Evolutionary conservation across 2,888 invertebrate genomes (phyloP).

Genomic region (Sepiola atlantica): DNA sequence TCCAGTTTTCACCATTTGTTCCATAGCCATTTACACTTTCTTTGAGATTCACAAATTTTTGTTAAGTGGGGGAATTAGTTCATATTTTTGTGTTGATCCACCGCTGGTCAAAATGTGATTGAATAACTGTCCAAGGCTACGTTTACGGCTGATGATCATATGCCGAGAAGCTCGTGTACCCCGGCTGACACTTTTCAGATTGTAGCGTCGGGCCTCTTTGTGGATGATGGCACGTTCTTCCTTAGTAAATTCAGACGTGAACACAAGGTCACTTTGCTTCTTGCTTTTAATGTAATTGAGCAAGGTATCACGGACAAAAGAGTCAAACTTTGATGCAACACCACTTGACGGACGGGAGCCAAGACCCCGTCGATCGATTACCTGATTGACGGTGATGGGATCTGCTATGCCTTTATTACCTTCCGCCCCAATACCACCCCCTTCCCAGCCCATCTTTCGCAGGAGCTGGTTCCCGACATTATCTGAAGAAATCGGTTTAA

Average conservation of each 20-base stretch:
- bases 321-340: slow-evolving; percentile 61
- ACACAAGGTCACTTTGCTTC: slow-evolving; percentile 73
- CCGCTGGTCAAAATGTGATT: slow-evolving; percentile 76
- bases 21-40: slow-evolving; percentile 33
- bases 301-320: slow-evolving; percentile 67
- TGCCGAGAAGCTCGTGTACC: slow-evolving; percentile 76
- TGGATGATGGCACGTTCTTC: slow-evolving; percentile 76
- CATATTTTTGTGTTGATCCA: slow-evolving; percentile 78
- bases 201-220: slow-evolving; percentile 71
- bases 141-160: slow-evolving; percentile 77
- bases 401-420: slow-evolving; percentile 80
- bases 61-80: slow-evolving; percentile 71
- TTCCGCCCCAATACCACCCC: slow-evolving; percentile 81
- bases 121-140: slow-evolving; percentile 76
- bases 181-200: slow-evolving; percentile 77
- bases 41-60: not conserved
- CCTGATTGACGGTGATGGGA: slow-evolving; percentile 76
- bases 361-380: slow-evolving; percentile 70
- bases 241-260: slow-evolving; percentile 74
- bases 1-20: not conserved
- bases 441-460: slow-evolving; percentile 84
- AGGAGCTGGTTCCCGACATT: slow-evolving; percentile 80
- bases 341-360: slow-evolving; percentile 64
- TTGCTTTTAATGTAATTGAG: slow-evolving; percentile 70
- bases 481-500: slow-evolving; percentile 67